These are phyloP conservation scores for Vireo griseus DNA, from an alignment of 2,797 vertebrate genomes.

Conservation along the genomic window DNA sequence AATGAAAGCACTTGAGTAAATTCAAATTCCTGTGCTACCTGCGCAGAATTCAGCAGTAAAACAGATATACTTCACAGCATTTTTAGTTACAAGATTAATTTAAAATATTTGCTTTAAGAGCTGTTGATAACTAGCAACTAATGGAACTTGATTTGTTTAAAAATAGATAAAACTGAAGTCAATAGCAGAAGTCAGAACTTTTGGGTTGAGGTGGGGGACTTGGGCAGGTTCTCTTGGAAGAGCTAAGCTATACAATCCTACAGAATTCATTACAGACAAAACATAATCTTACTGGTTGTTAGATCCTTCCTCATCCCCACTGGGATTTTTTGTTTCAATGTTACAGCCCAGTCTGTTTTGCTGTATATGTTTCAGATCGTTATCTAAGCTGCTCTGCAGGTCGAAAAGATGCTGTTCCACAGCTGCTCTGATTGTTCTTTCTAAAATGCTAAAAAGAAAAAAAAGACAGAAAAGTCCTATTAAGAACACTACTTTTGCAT, in stretches of 20 bases:
- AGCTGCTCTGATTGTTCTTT: conserved; percentile 89
- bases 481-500: neutral
- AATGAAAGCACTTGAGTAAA: neutral
- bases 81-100: neutral
- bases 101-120: neutral
- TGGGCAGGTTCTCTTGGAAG: neutral
- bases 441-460: conserved; percentile 80
- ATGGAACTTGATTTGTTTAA: neutral
- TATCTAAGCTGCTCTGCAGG: conserved; percentile 88
- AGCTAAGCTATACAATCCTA: neutral
- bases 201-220: neutral
- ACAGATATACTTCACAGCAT: neutral
- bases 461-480: neutral
- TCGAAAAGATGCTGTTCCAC: conserved; percentile 92
- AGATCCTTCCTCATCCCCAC: conserved; percentile 71
- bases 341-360: conserved; percentile 70
- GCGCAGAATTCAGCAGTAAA: neutral
- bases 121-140: neutral
- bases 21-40: neutral
- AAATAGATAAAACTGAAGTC: neutral
- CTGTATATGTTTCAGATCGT: conserved; percentile 79
- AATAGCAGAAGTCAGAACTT: neutral
- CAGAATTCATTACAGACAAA: neutral
- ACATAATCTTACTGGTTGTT: conserved; percentile 74
- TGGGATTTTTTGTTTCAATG: conserved; percentile 67